Evolutionary conservation across 2,888 invertebrate genomes (phyloP).

Genomic region (Dichetophora obliterata): DNA sequence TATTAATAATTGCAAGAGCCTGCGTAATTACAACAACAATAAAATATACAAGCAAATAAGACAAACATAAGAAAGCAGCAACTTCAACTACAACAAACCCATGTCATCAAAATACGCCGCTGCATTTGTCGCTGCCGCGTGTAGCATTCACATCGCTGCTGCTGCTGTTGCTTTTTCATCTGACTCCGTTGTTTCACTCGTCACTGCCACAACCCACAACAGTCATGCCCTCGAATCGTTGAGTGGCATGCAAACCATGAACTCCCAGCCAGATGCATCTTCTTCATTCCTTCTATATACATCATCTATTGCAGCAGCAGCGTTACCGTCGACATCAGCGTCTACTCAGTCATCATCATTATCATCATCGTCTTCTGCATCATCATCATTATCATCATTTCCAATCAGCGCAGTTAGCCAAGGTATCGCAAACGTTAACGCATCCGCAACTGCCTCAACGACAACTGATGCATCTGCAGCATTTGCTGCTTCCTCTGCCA

Average conservation of each 20-base stretch:
- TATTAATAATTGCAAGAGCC: not conserved
- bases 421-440: not conserved
- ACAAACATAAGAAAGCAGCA: not conserved
- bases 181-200: not conserved
- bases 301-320: not conserved
- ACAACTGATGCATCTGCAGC: constrained; percentile 36
- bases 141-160: not conserved
- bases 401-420: not conserved
- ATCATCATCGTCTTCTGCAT: constrained; percentile 48
- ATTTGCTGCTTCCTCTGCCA: not conserved
- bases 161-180: not conserved
- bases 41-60: not conserved
- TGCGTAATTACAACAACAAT: not conserved
- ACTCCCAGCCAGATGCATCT: constrained; percentile 15
- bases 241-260: constrained; percentile 27
- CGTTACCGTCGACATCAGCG: constrained; percentile 40
- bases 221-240: constrained; percentile 6
- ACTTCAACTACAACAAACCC: not conserved
- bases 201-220: not conserved
- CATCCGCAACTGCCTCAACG: constrained; percentile 51
- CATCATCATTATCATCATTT: constrained; percentile 40
- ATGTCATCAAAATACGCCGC: not conserved
- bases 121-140: constrained; percentile 11
- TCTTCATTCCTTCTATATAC: not conserved
- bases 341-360: constrained; percentile 26